These are phyloP conservation scores for Cryptotis parvus DNA, from an alignment of 2,113 vertebrate genomes.

Conservation along the genomic window DNA sequence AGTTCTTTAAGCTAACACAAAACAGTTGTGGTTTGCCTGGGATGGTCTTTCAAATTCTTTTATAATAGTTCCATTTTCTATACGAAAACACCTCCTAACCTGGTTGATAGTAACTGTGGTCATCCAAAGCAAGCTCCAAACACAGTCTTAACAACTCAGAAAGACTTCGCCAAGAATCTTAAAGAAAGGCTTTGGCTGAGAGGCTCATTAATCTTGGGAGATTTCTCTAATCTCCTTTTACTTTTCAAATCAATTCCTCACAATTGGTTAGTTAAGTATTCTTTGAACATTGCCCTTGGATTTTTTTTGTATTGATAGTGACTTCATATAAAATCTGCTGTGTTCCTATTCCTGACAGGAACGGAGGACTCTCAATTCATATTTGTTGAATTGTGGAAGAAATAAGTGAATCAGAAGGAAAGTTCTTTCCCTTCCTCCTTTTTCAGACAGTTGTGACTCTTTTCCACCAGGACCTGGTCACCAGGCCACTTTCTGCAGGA, in stretches of 20 bases:
- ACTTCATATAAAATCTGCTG: not conserved
- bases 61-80: accelerated
- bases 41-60: not conserved
- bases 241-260: not conserved
- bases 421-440: not conserved
- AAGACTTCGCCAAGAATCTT: not conserved
- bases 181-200: not conserved
- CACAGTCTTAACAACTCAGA: not conserved
- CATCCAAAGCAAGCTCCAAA: accelerated
- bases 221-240: not conserved
- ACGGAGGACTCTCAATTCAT: not conserved
- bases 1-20: not conserved
- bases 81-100: not conserved
- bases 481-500: not conserved
- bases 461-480: not conserved
- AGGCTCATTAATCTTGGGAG: too few species aligned
- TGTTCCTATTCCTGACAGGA: accelerated
- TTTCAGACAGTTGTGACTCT: not conserved
- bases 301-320: not conserved
- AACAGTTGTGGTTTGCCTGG: not conserved
- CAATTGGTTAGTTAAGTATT: not conserved
- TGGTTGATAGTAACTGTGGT: accelerated
- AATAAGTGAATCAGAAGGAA: not conserved
- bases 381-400: not conserved
- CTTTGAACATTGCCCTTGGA: not conserved